Evolutionary conservation across 92 coral and sea anemone genomes (phyloP), one percentile per base, ranked within the genome.

Genomic region (Blastomussa wellsi): DNA sequence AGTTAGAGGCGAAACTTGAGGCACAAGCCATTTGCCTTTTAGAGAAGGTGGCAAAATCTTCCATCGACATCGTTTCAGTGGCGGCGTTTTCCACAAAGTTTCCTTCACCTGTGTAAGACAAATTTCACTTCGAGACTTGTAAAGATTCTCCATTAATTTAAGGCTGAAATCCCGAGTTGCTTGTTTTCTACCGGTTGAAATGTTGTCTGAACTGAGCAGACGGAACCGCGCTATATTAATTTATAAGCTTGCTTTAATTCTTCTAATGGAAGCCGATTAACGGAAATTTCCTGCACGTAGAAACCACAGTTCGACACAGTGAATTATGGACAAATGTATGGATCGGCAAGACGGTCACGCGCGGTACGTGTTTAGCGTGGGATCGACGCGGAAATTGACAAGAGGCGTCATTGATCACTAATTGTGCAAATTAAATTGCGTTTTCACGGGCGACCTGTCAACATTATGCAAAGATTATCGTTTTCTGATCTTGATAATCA

Each of bases 111-210:
- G 78, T 22, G 51, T 33, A 20, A 81, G 85, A 32, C 78, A 81
- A 15, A 14, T 81, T 15, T 81, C 85, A 37, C 77, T 70, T 2
- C 73, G 53, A 6, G 65, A 69, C 55, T 81, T 81, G 78, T 70
- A 49, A 31, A 81, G 77, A 17, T 81, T 80, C 77, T 60, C 72
- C 83, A 79, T 79, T 16, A 42, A 35, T n/a, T 42, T 57, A 57
- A 57, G 29, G 5, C 3, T 24, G 12, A 22, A 55, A 55, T 55
- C 0, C 22, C 28, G 28, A 57, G 26, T 57, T 20, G 7, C 65
- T 57, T 10, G 29, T 24, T 57, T 5, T 57, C 31, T n/a, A 15
- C 26, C 26, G 26, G 11, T 24, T 6, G 24, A 53, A 53, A 16
- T 7, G 64, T 57, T 57, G 65, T 57, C 65, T 57, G 29, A 57